Percentiles rank a stretch among this genome's conserved stretches.
Conservation (phyloP, 2,113 vertebrate genomes). For the Carassius auratus region DNA sequence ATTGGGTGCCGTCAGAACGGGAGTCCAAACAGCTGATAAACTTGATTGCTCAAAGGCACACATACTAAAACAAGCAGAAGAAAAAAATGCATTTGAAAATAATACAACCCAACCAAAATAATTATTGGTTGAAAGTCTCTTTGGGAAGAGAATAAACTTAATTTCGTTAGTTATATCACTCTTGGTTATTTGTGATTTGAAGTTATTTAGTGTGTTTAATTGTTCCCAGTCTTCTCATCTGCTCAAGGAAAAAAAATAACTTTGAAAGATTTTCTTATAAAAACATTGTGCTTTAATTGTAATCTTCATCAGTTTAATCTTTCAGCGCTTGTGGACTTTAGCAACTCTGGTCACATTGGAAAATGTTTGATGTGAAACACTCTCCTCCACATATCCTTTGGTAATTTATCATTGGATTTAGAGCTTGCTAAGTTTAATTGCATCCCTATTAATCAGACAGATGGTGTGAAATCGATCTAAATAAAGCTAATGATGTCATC, state of each 20-base stretch:
- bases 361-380: not conserved
- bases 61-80: too few species aligned
- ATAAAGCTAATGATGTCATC: constrained; percentile 73
- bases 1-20: not conserved
- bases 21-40: not conserved
- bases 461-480: constrained; percentile 68
- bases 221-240: not conserved
- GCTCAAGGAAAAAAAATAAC: not conserved
- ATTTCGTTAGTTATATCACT: not conserved
- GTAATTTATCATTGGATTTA: constrained; percentile 73
- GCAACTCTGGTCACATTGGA: not conserved
- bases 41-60: too few species aligned
- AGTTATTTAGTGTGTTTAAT: not conserved
- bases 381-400: constrained; percentile 22
- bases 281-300: not conserved
- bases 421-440: constrained; percentile 71
- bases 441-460: constrained; percentile 69
- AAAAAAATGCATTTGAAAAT: not conserved
- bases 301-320: constrained; percentile 23
- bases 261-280: not conserved
- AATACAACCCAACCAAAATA: not conserved
- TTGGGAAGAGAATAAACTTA: not conserved
- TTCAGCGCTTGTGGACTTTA: constrained; percentile 5
- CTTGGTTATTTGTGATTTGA: not conserved
- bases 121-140: too few species aligned